phyloP scores from a whole-genome alignment of 2,797 vertebrate species.

The Betta splendens region DNA sequence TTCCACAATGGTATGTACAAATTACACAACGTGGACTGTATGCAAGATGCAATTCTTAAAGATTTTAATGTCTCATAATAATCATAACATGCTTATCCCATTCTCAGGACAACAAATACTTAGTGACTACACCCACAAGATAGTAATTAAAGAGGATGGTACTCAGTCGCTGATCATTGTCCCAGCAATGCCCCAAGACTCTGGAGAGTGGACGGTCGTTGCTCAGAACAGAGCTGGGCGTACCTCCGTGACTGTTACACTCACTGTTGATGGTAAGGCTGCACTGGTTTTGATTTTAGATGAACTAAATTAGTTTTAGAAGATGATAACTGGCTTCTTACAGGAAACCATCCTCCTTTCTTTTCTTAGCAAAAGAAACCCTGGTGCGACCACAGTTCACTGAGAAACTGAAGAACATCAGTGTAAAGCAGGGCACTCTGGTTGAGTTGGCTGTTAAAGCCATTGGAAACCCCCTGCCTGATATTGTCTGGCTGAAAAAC shows the following conservation, averaged over 20 bases:
- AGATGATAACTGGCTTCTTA: background rate
- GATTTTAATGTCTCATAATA: background rate
- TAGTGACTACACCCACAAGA: conserved; percentile 96
- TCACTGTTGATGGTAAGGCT: conserved; percentile 91
- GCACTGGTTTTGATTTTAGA: background rate
- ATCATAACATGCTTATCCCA: background rate
- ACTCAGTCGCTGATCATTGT: conserved; percentile 96
- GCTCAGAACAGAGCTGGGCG: conserved; percentile 97
- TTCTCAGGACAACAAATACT: conserved; percentile 91
- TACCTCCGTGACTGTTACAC: conserved; percentile 88
- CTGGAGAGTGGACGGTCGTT: conserved; percentile 96
- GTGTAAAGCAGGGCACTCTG: conserved; percentile 90
- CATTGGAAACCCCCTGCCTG: conserved; percentile 94
- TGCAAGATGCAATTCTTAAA: background rate
- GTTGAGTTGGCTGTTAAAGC: conserved; percentile 94
- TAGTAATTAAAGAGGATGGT: conserved; percentile 97
- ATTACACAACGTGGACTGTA: background rate
- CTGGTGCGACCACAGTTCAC: conserved; percentile 90
- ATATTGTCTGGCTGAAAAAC: conserved; percentile 99
- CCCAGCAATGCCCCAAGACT: conserved; percentile 90
- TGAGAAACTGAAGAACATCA: conserved; percentile 93
- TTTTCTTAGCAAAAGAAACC: conserved; percentile 88
- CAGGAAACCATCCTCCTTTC: background rate
- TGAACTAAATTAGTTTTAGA: background rate
- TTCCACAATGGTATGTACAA: conserved; percentile 90